Evolutionary conservation across 1,140 invertebrate genomes (phyloP).

Genomic region (Varroa destructor): DNA sequence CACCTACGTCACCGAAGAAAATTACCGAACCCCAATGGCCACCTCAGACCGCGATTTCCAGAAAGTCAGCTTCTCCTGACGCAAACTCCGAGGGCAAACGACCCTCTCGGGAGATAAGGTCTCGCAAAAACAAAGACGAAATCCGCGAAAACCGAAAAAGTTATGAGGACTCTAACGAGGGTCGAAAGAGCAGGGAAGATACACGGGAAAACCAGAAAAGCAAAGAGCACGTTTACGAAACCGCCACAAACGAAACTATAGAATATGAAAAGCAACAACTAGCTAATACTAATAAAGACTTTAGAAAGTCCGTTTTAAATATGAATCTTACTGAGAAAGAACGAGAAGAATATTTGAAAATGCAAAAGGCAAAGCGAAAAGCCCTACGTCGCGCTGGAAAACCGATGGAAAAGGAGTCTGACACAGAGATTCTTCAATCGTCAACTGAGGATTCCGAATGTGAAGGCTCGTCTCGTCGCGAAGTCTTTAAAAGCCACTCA

Average conservation of each 20-base stretch:
- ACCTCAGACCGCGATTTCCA: too few species aligned
- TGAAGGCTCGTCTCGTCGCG: constrained; percentile 7
- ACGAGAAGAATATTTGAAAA: constrained; percentile 8
- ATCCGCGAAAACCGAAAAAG: not conserved
- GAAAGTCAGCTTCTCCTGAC: constrained; percentile 8
- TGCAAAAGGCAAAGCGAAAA: constrained; percentile 17
- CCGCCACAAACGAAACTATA: constrained; percentile 8
- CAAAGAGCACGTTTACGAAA: not conserved
- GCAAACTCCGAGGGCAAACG: not conserved
- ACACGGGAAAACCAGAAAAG: not conserved
- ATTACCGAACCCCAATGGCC: constrained; percentile 1
- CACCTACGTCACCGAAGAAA: constrained; percentile 8
- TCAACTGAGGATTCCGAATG: constrained; percentile 19
- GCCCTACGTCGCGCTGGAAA: constrained; percentile 18
- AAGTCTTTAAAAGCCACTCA: constrained; percentile 13
- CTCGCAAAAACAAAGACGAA: constrained; percentile 10
- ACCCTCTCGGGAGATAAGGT: not conserved
- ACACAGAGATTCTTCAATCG: constrained; percentile 21
- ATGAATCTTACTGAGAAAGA: constrained; percentile 21
- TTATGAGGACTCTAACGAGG: not conserved
- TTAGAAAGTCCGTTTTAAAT: constrained; percentile 14
- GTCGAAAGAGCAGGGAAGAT: not conserved
- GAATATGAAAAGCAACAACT: constrained; percentile 13
- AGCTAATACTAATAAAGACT: constrained; percentile 18
- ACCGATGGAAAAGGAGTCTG: constrained; percentile 23